These are phyloP conservation scores for Gobio gobio DNA, from an alignment of 2,113 vertebrate species.

Conservation along the genomic window DNA sequence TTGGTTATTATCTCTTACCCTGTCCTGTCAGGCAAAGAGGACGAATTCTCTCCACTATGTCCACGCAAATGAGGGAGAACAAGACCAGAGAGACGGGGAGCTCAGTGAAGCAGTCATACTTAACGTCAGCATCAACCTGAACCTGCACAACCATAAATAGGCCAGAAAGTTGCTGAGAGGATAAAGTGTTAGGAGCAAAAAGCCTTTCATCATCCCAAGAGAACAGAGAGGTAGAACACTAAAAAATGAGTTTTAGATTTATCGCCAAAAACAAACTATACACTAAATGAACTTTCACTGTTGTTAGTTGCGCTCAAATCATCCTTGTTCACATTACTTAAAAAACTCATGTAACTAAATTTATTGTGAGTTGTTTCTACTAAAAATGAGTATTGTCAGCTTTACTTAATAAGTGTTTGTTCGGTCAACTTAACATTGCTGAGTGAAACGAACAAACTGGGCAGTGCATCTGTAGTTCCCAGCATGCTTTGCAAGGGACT, in stretches of 20 bases:
- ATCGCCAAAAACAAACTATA: not conserved
- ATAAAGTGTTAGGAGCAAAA: not conserved
- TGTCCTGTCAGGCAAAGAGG: conserved; percentile 72
- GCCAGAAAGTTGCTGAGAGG: not conserved
- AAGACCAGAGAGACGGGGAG: conserved; percentile 81
- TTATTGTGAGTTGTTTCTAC: no score
- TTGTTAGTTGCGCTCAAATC: no score
- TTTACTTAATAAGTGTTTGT: no score
- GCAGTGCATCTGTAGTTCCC: no score
- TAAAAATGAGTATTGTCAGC: no score
- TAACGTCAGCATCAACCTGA: conserved; percentile 63
- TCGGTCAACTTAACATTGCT: no score
- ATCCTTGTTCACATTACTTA: no score
- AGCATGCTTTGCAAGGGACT: no score
- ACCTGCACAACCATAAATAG: conserved; percentile 61
- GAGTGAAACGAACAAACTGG: no score
- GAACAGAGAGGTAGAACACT: not conserved
- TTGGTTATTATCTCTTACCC: conserved; percentile 56
- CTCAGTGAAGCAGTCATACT: conserved; percentile 70
- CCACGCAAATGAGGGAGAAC: conserved; percentile 76
- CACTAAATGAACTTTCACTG: no score
- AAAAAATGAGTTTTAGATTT: not conserved
- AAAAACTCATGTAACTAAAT: no score
- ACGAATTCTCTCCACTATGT: conserved; percentile 80
- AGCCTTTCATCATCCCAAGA: conserved; percentile 3